Evolutionary conservation across 2,888 invertebrate genomes (phyloP).

Genomic region (Dendrolimus pini): DNA sequence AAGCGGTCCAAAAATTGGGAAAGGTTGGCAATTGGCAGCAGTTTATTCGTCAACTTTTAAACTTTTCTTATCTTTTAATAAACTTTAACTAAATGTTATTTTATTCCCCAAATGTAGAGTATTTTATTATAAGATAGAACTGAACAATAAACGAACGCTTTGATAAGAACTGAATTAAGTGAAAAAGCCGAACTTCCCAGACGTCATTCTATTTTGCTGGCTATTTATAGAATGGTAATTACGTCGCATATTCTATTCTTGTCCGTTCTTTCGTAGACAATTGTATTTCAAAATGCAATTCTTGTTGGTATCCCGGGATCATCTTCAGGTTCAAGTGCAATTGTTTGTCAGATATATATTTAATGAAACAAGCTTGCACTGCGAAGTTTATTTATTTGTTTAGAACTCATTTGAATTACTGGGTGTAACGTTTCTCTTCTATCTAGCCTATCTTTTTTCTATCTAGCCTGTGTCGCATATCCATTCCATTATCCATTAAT

Average conservation of each 20-base stretch:
- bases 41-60: too few relatives aligned
- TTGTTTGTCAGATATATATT: conserved; percentile 19
- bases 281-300: conserved; percentile 44
- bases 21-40: too few relatives aligned
- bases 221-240: conserved; percentile 49
- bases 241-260: conserved; percentile 50
- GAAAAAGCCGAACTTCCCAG: conserved; percentile 46
- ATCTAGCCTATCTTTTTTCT: too few relatives aligned
- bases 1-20: too few relatives aligned
- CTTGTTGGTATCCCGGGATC: conserved; percentile 32
- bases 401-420: too few relatives aligned
- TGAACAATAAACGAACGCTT: background rate
- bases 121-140: background rate
- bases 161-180: background rate
- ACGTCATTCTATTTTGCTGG: conserved; percentile 41
- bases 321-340: conserved; percentile 20
- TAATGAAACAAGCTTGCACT: conserved; percentile 1
- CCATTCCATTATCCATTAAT: too few relatives aligned
- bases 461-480: too few relatives aligned
- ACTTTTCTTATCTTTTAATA: too few relatives aligned
- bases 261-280: conserved; percentile 44
- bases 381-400: too few relatives aligned
- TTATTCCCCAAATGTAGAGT: background rate
- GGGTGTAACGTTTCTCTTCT: too few relatives aligned
- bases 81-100: too few relatives aligned